Base-by-base conservation (phyloP, 2,113 vertebrate species). In the Rhinolophus sinicus region DNA sequence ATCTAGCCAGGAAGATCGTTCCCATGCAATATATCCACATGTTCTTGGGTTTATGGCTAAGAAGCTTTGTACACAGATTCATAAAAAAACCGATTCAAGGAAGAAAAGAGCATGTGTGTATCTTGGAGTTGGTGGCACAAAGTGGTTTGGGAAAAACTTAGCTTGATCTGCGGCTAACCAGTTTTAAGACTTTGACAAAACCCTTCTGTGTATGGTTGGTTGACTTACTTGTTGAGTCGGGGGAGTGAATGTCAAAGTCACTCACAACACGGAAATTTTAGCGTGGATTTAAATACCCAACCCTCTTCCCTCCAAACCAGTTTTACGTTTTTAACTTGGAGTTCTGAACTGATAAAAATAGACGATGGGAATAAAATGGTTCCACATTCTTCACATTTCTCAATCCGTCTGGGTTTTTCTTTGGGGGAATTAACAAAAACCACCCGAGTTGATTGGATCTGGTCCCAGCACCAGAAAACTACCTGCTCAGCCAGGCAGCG, bases 401-500 rank as follows among this genome's bases (percentile, higher is more conserved):
- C 24, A 92, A 72, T 54, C 70, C 21, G 33, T 28, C 60, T 92
- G 87, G 33, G 26, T 73, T 97, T 97, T 80, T 65, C 76, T 86
- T 95, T 91, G 40, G 33, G 89, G 83, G 52, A 93, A 76, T 54
- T 33, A 26, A 67, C 8, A 38, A 83, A 86, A 54, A 40, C 16
- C 69, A 86, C 47, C 73, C 73, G 73, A 90, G 76, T 10, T 80
- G 64, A 60, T 81, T 96, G 97, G 94, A 94, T 58, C 19, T 78
- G 44, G 56, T 88, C 96, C 96, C 67, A 50, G 90, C n/a, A 70
- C 72, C 81, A 95, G 93, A 44, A 92, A 96, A 88, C 69, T 69
- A 78, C 96, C 81, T 96, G 75, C 83, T 81, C 40, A 38, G 54
- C 83, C 70, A 75, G 35, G 84, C 84, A 67, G 8, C 16, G 21